Evolutionary conservation across 2,797 vertebrate genomes (phyloP), one percentile per base, ranked within the genome.

Genomic region (Strix occidentalis): DNA sequence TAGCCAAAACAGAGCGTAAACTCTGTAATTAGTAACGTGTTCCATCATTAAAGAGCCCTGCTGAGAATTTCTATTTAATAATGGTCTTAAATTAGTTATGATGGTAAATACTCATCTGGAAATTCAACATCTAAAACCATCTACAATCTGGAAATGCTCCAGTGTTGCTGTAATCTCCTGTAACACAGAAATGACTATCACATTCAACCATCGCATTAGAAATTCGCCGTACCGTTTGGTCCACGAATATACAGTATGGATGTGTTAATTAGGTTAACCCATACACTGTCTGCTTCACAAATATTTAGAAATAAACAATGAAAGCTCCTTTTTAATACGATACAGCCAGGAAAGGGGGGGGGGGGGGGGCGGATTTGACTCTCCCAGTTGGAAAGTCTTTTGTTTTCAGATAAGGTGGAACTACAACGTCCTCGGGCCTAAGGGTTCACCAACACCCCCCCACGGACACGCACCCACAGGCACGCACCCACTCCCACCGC

Each of bases 31-130:
- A 98, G 98, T 97, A 95, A 97, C 89, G 93, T 84, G 89, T 97
- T 97, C 94, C 87, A 87, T 97, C 97, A 95, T 97, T 97, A 97
- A 97, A 97, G 95, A 96, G 91, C 96, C 98, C 97, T 97, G 98
- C 97, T 98, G 97, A 98, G 98, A 97, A 98, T 97, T 97, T 97
- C 96, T 97, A 97, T 98, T 97, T 97, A 98, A 98, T 98, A 98
- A 98, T 97, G 96, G 96, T 97, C 83, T 92, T 97, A 97, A 98
- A 98, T 98, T 97, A 98, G 98, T 98, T 98, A 98, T 97, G 97
- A 98, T 95, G 97, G 97, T 98, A 98, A 98, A 98, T 97, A 98
- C 96, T 97, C 97, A 93, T 98, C 97, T 98, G 97, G 94, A 98
- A 98, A 98, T 95, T 95, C 97, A 97, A 97, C 98, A 97, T 97